Evolutionary conservation across 1,140 invertebrate genomes (phyloP), one percentile per base, ranked within the genome.

Genomic region (Physella acuta): DNA sequence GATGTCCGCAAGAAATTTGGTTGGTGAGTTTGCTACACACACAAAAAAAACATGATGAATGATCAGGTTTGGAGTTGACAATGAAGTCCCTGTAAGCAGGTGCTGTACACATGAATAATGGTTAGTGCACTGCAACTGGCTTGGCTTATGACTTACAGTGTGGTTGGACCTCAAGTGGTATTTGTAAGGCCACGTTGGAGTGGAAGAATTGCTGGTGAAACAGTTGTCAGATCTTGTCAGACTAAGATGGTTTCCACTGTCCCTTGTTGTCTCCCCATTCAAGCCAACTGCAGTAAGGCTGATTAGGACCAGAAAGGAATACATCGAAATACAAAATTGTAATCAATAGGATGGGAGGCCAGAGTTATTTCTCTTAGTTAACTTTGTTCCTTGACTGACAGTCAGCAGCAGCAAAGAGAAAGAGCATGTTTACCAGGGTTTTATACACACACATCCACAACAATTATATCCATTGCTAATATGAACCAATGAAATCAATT

Each of bases 141-240:
- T 20, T 59, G 56, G 59, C 59, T 52, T n/a, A n/a, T n/a, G 39
- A 75, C 75, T 77, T 77, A 77, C 75, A 66, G 73, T 69, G 49
- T 72, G 60, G 44, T 69, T 73, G 60, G 71, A 75, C 30, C 70
- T 66, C 51, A 73, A 75, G 37, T 73, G 73, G 72, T 75, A 77
- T 73, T 77, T 77, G 71, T 77, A 73, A 52, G 75, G 73, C 75
- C 75, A 77, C 26, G 71, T 59, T 53, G 68, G 62, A n/a, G 61
- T 59, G 39, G 55, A 64, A 51, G 71, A 68, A 56, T 49, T 58
- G 69, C 56, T 51, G 31, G 66, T 37, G 55, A 71, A 70, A 70
- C 68, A 62, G 64, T 58, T 52, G 44, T 51, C 55, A 72, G 58
- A 74, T 62, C 60, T 56, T 59, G 64, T 73, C 64, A 73, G 61